phyloP scores from a whole-genome alignment of 2,113 vertebrate genomes.

The Acanthisitta chloris region DNA sequence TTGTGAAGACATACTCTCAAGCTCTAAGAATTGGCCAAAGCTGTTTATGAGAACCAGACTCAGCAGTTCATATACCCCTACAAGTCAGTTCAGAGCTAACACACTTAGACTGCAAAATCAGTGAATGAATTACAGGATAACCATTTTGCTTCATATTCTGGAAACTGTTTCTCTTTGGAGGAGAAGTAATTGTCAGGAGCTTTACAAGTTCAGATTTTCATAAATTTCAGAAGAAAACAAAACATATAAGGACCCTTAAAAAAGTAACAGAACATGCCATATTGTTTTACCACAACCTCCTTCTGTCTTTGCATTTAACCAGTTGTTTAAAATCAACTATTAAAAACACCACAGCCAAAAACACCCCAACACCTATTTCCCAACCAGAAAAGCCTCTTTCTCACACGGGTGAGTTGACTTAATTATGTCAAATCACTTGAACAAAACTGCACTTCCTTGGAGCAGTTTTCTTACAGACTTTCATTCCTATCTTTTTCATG shows the following conservation, averaged over 20 bases:
- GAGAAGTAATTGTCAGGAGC: too few species aligned
- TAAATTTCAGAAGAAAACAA: not conserved
- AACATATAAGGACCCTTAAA: not conserved
- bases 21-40: not conserved
- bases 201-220: not conserved
- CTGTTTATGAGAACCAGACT: not conserved
- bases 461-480: not conserved
- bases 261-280: not conserved
- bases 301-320: not conserved
- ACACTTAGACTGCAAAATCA: not conserved
- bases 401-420: not conserved
- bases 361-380: rapidly evolving
- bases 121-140: not conserved
- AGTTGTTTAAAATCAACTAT: not conserved
- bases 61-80: not conserved
- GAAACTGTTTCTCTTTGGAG: not conserved
- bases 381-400: not conserved
- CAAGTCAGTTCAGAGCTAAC: not conserved
- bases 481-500: not conserved
- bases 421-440: not conserved
- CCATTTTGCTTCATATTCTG: not conserved
- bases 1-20: not conserved
- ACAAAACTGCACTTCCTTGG: not conserved
- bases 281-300: not conserved
- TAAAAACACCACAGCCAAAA: not conserved